phyloP scores from a whole-genome alignment of 1,140 invertebrate species.

The Drosophila sp. region DNA sequence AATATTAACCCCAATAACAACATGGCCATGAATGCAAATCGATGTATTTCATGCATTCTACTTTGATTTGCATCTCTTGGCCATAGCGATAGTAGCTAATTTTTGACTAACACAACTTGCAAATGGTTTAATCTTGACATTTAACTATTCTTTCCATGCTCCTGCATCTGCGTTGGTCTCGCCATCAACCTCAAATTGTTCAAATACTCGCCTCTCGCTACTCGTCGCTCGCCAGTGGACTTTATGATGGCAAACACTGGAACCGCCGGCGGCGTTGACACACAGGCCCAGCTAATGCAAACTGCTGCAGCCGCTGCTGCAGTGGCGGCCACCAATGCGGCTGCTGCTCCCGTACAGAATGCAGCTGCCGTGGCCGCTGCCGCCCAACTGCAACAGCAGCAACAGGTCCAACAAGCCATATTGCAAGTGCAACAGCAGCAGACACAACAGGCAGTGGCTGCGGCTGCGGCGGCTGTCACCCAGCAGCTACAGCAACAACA shows the following conservation, averaged over 20 bases:
- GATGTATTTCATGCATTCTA: neutral
- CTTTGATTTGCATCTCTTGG: neutral
- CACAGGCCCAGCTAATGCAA: slow-evolving; percentile 84
- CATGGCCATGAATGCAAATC: slow-evolving; percentile 7
- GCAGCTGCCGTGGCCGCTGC: slow-evolving; percentile 84
- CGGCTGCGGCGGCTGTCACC: slow-evolving; percentile 77
- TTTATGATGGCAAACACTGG: slow-evolving; percentile 84
- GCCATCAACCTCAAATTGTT: slow-evolving; percentile 33
- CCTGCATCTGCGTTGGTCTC: slow-evolving; percentile 61
- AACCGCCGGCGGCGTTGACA: slow-evolving; percentile 84
- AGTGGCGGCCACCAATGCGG: slow-evolving; percentile 85
- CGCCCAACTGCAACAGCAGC: slow-evolving; percentile 86
- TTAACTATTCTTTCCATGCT: slow-evolving; percentile 68
- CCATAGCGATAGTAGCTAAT: neutral
- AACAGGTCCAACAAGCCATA: slow-evolving; percentile 82
- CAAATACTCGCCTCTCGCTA: slow-evolving; percentile 2
- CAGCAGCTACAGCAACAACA: slow-evolving; percentile 74
- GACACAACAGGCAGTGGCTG: slow-evolving; percentile 88
- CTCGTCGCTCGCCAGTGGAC: slow-evolving; percentile 59
- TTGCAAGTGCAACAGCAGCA: slow-evolving; percentile 82
- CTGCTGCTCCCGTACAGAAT: slow-evolving; percentile 87
- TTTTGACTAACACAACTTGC: slow-evolving; percentile 60
- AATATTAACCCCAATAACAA: slow-evolving; percentile 15
- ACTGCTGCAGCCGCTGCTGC: slow-evolving; percentile 86
- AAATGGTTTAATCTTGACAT: slow-evolving; percentile 80